phyloP scores from a whole-genome alignment of 2,797 vertebrate species.

The Leucoraja ocellata region DNA sequence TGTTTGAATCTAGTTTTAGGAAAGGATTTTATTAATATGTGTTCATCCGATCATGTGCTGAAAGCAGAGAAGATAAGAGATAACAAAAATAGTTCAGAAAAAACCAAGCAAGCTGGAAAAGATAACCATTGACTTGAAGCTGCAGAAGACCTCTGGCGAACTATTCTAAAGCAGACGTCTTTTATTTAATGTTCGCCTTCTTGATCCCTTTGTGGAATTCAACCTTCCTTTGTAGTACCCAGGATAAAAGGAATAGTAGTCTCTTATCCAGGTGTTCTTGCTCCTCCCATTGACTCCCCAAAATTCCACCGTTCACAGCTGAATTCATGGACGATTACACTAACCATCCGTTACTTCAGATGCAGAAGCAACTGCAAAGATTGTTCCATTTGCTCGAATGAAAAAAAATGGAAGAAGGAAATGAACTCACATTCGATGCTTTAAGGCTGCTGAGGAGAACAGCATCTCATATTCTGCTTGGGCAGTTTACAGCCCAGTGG shows the following conservation, averaged over 20 bases:
- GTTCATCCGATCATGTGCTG: background rate
- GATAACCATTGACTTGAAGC: background rate
- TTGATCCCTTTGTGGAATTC: background rate
- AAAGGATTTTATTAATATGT: background rate
- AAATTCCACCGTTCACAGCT: background rate
- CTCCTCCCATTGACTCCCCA: background rate
- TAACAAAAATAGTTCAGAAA: background rate
- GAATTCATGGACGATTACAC: background rate
- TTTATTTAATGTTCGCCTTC: background rate
- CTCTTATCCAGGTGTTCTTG: background rate
- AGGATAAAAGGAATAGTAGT: background rate
- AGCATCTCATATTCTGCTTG: too few species aligned
- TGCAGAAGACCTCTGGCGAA: background rate
- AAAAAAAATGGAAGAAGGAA: background rate
- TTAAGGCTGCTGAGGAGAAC: background rate
- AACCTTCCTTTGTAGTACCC: background rate
- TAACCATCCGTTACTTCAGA: background rate
- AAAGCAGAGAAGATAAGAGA: background rate
- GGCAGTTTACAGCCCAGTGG: too few species aligned
- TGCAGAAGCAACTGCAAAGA: background rate
- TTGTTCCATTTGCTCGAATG: background rate
- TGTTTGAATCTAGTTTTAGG: constrained; percentile 11
- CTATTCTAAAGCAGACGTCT: background rate
- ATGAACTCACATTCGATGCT: background rate
- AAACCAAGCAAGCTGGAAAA: background rate